phyloP scores from a whole-genome alignment of 2,113 vertebrate genomes.

The Orycteropus afer region DNA sequence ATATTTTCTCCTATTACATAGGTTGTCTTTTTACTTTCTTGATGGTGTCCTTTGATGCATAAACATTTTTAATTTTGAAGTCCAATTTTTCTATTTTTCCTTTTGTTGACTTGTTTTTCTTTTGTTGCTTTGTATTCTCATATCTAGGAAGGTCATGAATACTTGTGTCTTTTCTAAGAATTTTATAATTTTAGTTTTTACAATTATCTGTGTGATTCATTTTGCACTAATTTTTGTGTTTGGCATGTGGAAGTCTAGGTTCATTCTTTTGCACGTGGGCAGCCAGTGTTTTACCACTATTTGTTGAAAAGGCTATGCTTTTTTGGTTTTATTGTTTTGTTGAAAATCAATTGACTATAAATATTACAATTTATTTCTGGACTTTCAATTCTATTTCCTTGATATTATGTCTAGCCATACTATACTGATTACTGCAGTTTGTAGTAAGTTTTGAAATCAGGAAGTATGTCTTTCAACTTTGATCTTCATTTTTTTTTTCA shows the following conservation, averaged over 20 bases:
- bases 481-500: too few species aligned
- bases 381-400: too few species aligned
- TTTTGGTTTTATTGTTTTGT: neutral
- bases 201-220: neutral
- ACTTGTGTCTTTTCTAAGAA: neutral
- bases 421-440: too few species aligned
- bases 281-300: neutral
- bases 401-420: too few species aligned
- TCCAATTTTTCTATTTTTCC: neutral
- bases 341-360: neutral
- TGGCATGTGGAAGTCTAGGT: neutral
- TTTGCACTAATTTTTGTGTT: neutral
- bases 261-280: neutral
- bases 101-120: neutral
- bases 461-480: too few species aligned
- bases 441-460: too few species aligned
- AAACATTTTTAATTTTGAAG: neutral
- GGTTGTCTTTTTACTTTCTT: too few species aligned
- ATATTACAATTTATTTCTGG: neutral
- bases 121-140: neutral
- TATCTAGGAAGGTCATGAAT: neutral
- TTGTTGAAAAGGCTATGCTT: neutral
- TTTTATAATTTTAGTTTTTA: too few species aligned
- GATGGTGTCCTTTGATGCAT: too few species aligned
- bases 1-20: too few species aligned